These are phyloP conservation scores for Tragelaphus imberbis DNA, from an alignment of 2,113 vertebrate species.

Conservation along the genomic window DNA sequence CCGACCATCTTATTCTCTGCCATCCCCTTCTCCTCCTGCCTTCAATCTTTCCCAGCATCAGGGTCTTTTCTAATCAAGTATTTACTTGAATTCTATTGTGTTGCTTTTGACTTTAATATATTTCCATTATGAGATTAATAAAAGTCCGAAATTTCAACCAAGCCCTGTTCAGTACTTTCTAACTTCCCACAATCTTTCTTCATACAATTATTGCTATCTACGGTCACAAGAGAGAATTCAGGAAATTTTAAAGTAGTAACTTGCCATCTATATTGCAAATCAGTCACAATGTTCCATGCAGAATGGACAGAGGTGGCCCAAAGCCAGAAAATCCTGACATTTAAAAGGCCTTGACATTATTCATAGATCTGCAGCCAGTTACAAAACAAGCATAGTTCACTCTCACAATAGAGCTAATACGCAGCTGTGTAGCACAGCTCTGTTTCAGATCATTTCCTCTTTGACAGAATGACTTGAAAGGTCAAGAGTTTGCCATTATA, in stretches of 20 bases:
- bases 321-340: slow-evolving; percentile 71
- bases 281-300: slow-evolving; percentile 32
- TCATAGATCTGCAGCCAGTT: slow-evolving; percentile 36
- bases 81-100: neutral
- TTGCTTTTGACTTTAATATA: neutral
- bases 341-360: slow-evolving; percentile 74
- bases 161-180: neutral
- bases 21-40: neutral
- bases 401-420: slow-evolving; percentile 72
- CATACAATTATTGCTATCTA: neutral
- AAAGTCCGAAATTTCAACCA: neutral
- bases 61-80: neutral
- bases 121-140: neutral
- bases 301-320: slow-evolving; percentile 49
- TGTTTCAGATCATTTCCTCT: slow-evolving; percentile 55
- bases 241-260: neutral
- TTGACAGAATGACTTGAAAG: slow-evolving; percentile 50
- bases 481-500: slow-evolving; percentile 24
- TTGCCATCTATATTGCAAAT: slow-evolving; percentile 10
- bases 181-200: neutral
- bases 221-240: neutral
- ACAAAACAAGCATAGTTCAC: neutral
- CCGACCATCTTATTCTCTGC: neutral
- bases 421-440: neutral
- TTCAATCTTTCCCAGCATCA: neutral